These are phyloP conservation scores for Thunnus thynnus DNA, from an alignment of 2,113 vertebrate species.

Conservation along the genomic window DNA sequence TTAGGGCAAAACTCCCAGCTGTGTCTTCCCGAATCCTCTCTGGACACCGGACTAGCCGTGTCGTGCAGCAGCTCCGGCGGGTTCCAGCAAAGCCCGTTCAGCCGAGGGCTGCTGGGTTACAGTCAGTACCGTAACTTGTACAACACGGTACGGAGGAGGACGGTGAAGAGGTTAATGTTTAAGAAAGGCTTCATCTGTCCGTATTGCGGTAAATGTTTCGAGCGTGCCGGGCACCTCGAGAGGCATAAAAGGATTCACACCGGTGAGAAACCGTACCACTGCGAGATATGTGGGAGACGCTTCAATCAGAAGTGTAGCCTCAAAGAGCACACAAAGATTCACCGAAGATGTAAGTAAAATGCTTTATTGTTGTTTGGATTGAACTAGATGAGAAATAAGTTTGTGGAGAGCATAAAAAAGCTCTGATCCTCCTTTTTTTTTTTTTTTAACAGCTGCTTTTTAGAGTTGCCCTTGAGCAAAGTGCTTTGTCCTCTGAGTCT, in stretches of 20 bases:
- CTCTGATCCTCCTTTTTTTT: background rate
- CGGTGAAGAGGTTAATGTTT: conserved; percentile 67
- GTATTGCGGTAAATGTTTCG: conserved; percentile 77
- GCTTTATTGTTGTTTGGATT: background rate
- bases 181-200: conserved; percentile 74
- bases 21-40: conserved; percentile 26
- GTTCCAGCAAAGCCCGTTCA: conserved; percentile 46
- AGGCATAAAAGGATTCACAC: conserved; percentile 80
- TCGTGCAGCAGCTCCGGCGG: conserved; percentile 26
- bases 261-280: conserved; percentile 77
- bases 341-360: conserved; percentile 64
- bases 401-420: background rate
- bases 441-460: background rate
- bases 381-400: background rate
- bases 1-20: conserved; percentile 35
- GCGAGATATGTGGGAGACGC: conserved; percentile 71
- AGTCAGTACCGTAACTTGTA: conserved; percentile 43
- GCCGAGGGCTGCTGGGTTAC: conserved; percentile 43
- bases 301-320: conserved; percentile 82
- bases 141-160: conserved; percentile 51
- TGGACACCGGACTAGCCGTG: background rate
- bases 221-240: conserved; percentile 72
- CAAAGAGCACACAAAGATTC: conserved; percentile 81
- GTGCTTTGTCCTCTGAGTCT: background rate
- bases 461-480: background rate